Evolutionary conservation across 2,888 invertebrate species (phyloP).

Genomic region (Itoplectis maculator): DNA sequence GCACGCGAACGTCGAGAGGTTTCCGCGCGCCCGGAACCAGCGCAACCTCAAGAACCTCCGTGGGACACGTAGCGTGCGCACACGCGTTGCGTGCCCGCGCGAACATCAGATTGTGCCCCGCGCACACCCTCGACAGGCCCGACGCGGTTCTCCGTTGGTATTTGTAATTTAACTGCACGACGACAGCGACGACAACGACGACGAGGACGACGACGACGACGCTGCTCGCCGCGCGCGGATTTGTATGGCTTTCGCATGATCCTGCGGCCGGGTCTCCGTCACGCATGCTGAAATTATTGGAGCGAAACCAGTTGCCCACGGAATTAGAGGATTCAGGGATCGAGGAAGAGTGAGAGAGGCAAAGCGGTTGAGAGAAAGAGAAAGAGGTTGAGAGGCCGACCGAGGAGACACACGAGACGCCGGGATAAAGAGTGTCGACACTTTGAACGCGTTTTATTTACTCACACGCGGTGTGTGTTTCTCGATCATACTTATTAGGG

Average conservation of each 20-base stretch:
- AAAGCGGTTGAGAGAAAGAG: no score
- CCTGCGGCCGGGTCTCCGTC: background rate
- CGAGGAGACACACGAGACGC: background rate
- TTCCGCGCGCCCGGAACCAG: conserved; percentile 29
- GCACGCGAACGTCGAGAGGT: conserved; percentile 60
- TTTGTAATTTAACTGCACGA: conserved; percentile 28
- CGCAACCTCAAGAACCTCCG: conserved; percentile 21
- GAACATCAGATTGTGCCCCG: conserved; percentile 34
- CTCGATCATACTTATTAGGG: background rate
- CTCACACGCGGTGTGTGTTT: background rate
- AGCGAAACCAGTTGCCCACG: background rate
- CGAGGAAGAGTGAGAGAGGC: no score
- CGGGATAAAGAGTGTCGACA: conserved; percentile 1
- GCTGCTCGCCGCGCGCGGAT: background rate
- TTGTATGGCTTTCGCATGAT: conserved; percentile 24
- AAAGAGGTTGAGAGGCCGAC: background rate
- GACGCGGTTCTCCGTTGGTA: conserved; percentile 28
- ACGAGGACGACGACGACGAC: no score
- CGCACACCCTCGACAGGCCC: background rate
- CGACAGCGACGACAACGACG: no score
- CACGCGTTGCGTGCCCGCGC: conserved; percentile 37
- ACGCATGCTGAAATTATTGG: background rate
- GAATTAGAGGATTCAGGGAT: background rate
- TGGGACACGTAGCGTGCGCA: conserved; percentile 20
- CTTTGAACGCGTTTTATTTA: background rate